Percentiles rank a stretch among this genome's conserved stretches.
These are phyloP conservation scores for Eilema depressum DNA, from an alignment of 2,888 invertebrate species.

Conservation along the genomic window DNA sequence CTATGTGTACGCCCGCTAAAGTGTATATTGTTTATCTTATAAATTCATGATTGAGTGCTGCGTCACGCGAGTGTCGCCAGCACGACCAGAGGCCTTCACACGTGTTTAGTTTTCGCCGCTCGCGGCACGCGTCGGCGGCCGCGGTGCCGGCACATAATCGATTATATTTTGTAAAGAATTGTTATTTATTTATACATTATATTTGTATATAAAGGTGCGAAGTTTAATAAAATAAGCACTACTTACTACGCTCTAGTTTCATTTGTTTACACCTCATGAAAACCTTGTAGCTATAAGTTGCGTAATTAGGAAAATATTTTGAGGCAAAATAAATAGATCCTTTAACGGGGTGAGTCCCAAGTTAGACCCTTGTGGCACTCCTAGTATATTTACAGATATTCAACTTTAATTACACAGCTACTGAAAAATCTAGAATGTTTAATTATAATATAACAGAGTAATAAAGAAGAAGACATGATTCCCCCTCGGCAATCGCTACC, in stretches of 20 bases:
- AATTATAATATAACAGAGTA: background rate
- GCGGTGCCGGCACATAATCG: constrained; percentile 62
- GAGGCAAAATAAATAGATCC: background rate
- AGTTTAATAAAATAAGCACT: constrained; percentile 83
- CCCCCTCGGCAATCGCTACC: background rate
- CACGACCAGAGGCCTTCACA: constrained; percentile 74
- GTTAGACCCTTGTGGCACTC: background rate
- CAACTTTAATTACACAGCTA: background rate
- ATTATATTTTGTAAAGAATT: constrained; percentile 85
- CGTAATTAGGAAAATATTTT: background rate
- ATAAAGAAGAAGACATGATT: background rate
- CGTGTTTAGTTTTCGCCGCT: constrained; percentile 65
- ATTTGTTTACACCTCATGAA: constrained; percentile 13
- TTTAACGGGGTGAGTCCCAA: background rate
- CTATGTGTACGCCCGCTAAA: constrained; percentile 41
- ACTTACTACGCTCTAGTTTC: constrained; percentile 67
- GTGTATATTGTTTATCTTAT: constrained; percentile 45
- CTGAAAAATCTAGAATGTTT: background rate
- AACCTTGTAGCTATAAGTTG: background rate
- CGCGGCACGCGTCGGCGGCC: constrained; percentile 29
- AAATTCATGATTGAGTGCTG: constrained; percentile 40
- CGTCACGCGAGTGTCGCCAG: constrained; percentile 17
- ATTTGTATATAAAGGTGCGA: constrained; percentile 86
- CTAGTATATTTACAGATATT: background rate
- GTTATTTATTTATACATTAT: constrained; percentile 86